These are phyloP conservation scores for Clavelina lepadiformis DNA, from an alignment of 23 tunicate species.

Conservation along the genomic window DNA sequence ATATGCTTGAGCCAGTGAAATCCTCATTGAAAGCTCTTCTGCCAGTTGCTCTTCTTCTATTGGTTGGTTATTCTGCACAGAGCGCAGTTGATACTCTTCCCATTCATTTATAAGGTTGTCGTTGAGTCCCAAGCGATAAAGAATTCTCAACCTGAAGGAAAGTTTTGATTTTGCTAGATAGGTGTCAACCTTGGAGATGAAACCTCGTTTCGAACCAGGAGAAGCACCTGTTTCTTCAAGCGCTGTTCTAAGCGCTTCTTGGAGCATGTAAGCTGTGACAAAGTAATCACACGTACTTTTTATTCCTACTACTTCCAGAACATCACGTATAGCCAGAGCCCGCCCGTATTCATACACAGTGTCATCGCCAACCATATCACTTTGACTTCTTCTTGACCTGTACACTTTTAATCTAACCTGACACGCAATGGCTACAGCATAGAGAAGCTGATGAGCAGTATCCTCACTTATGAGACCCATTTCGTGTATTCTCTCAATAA, in stretches of 20 bases:
- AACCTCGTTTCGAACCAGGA: no score
- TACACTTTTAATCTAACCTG: constrained; percentile 6
- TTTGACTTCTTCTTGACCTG: constrained; percentile 3
- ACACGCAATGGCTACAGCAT: constrained; percentile 32
- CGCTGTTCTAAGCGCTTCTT: background rate
- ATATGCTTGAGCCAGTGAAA: no score
- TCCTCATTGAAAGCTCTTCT: no score
- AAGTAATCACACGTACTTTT: constrained; percentile 6
- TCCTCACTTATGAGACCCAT: background rate
- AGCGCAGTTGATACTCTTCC: constrained; percentile 4
- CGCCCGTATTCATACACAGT: no score
- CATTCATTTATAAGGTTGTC: no score
- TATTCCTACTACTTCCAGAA: constrained; percentile 11
- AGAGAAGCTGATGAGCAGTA: constrained; percentile 7
- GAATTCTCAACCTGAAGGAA: no score
- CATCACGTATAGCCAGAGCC: no score
- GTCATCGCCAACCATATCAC: background rate
- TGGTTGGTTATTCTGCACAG: no score
- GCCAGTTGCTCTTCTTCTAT: no score
- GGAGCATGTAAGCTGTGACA: background rate
- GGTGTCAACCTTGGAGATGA: background rate
- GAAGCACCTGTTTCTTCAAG: no score
- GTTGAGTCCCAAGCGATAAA: no score
- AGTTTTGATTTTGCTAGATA: background rate
- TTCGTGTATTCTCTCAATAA: background rate